Evolutionary conservation across 2,797 vertebrate genomes (phyloP).

Genomic region (Melanotaenia trifasciata): DNA sequence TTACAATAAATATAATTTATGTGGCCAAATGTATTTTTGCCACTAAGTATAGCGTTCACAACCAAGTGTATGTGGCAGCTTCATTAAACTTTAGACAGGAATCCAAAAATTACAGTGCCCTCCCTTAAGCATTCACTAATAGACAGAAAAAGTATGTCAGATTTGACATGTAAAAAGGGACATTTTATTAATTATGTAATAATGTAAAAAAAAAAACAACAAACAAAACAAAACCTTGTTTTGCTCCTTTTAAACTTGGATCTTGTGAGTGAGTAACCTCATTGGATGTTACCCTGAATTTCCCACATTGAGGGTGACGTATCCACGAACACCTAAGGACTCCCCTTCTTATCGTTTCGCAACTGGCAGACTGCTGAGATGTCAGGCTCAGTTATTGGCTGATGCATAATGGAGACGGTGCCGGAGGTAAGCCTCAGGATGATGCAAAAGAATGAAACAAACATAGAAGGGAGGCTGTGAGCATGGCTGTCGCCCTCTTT

Average conservation of each 20-base stretch:
- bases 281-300: conserved; percentile 30
- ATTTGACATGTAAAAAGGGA: background rate
- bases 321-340: conserved; percentile 42
- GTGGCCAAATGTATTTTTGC: background rate
- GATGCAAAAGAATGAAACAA: conserved; percentile 66
- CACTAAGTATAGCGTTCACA: background rate
- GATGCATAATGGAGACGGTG: conserved; percentile 21
- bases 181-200: background rate
- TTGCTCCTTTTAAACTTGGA: background rate
- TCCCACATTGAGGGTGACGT: conserved; percentile 37
- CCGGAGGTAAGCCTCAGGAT: conserved; percentile 25
- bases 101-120: background rate
- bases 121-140: background rate
- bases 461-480: conserved; percentile 16
- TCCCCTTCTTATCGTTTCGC: conserved; percentile 15
- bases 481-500: conserved; percentile 10
- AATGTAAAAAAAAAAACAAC: background rate
- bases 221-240: background rate
- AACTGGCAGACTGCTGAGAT: conserved; percentile 37
- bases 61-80: no score
- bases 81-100: no score
- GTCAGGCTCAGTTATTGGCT: conserved; percentile 41
- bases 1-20: background rate
- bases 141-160: background rate
- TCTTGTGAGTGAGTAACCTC: conserved; percentile 1